Conservation (phyloP, 2,797 vertebrate species). For the Poecilia wingei region DNA sequence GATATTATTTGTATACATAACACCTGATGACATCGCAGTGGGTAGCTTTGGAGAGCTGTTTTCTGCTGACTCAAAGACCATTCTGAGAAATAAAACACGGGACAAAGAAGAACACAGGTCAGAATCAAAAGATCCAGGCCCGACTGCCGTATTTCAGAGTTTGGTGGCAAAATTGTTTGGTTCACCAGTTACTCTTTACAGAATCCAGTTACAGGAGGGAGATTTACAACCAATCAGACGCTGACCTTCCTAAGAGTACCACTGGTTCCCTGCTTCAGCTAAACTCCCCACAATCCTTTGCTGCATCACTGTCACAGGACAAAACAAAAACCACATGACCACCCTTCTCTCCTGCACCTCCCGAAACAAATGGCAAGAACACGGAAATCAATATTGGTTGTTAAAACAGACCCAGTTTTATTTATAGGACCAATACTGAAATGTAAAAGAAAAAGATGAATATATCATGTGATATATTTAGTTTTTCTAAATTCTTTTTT, state of each 20-base stretch:
- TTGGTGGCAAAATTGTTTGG: not conserved
- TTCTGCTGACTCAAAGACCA: not conserved
- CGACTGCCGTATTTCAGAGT: not conserved
- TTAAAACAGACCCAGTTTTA: too few relatives aligned
- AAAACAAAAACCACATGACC: too few relatives aligned
- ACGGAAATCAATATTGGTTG: too few relatives aligned
- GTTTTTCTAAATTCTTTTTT: not conserved
- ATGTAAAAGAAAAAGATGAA: too few relatives aligned
- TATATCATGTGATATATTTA: not conserved
- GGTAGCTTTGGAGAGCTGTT: not conserved
- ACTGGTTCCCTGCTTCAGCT: too few relatives aligned
- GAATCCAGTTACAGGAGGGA: not conserved
- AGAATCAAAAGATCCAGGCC: not conserved
- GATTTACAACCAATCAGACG: not conserved
- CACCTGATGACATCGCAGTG: not conserved
- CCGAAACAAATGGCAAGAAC: too few relatives aligned
- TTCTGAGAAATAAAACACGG: not conserved
- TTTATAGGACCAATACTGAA: too few relatives aligned
- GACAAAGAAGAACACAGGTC: not conserved
- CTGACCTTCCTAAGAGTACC: too few relatives aligned
- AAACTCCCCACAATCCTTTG: too few relatives aligned
- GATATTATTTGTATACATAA: not conserved
- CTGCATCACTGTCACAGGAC: too few relatives aligned
- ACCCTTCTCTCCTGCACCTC: too few relatives aligned
- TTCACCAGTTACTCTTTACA: not conserved